phyloP scores from a whole-genome alignment of 1,140 invertebrate genomes.

The Drosophila simulans region DNA sequence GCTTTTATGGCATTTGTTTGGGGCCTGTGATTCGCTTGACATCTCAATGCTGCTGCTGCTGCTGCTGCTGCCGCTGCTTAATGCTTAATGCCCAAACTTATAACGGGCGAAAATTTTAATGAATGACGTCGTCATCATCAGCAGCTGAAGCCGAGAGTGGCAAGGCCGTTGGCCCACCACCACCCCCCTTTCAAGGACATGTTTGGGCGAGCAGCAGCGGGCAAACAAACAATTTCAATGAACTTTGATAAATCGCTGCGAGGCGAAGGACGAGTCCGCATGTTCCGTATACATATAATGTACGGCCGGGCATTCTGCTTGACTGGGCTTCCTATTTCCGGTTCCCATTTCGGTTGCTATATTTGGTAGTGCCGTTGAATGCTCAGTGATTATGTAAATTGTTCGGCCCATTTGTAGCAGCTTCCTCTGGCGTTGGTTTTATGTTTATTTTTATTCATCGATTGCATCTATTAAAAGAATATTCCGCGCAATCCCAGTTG shows the following conservation, averaged over 20 bases:
- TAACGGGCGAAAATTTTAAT: constrained; percentile 78
- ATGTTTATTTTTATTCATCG: constrained; percentile 55
- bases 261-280: constrained; percentile 37
- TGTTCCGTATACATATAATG: constrained; percentile 31
- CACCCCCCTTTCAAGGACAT: constrained; percentile 54
- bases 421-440: constrained; percentile 33
- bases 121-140: constrained; percentile 77
- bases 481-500: constrained; percentile 20
- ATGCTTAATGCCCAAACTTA: constrained; percentile 78
- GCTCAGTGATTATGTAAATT: constrained; percentile 70
- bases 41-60: constrained; percentile 70
- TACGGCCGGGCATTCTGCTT: constrained; percentile 55
- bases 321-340: constrained; percentile 71
- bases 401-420: constrained; percentile 49
- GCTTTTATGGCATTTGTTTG: constrained; percentile 80
- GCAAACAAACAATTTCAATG: constrained; percentile 71
- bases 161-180: constrained; percentile 29
- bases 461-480: constrained; percentile 55
- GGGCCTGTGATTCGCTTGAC: constrained; percentile 69
- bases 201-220: constrained; percentile 22
- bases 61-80: constrained; percentile 21
- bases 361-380: constrained; percentile 62
- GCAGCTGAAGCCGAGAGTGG: constrained; percentile 28
- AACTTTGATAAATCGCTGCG: constrained; percentile 78
- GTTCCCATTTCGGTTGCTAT: constrained; percentile 69